Evolutionary conservation across 2,113 vertebrate species (phyloP).

Genomic region (Rhegmatorhina hoffmannsi): DNA sequence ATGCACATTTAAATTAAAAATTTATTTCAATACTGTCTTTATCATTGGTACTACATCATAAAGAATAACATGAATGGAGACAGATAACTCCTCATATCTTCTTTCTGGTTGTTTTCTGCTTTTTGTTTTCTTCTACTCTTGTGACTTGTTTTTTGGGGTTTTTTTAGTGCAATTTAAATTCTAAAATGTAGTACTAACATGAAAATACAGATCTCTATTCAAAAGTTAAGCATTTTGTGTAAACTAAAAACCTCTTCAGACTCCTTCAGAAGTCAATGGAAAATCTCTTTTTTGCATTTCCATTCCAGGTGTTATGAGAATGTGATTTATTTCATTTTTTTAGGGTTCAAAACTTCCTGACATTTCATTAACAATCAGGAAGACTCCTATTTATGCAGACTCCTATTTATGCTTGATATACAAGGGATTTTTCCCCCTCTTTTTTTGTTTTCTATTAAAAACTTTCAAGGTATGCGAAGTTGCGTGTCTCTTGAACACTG

Average conservation of each 20-base stretch:
- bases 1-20: not conserved
- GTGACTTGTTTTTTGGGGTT: fast-evolving
- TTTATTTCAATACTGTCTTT: not conserved
- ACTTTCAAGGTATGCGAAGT: not conserved
- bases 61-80: fast-evolving
- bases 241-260: not conserved
- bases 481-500: not conserved
- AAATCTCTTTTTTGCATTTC: not conserved
- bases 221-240: not conserved
- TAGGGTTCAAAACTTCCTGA: not conserved
- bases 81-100: fast-evolving
- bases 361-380: not conserved
- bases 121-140: fast-evolving
- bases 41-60: not conserved
- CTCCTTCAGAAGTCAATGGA: not conserved
- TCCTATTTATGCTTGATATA: not conserved
- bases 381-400: not conserved
- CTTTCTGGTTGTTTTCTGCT: not conserved
- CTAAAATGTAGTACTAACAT: not conserved
- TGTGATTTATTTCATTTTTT: not conserved
- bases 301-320: not conserved
- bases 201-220: not conserved
- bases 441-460: not conserved
- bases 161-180: not conserved
- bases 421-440: fast-evolving